Evolutionary conservation across 2,888 invertebrate species (phyloP).

Genomic region (Eupithecia inturbata): DNA sequence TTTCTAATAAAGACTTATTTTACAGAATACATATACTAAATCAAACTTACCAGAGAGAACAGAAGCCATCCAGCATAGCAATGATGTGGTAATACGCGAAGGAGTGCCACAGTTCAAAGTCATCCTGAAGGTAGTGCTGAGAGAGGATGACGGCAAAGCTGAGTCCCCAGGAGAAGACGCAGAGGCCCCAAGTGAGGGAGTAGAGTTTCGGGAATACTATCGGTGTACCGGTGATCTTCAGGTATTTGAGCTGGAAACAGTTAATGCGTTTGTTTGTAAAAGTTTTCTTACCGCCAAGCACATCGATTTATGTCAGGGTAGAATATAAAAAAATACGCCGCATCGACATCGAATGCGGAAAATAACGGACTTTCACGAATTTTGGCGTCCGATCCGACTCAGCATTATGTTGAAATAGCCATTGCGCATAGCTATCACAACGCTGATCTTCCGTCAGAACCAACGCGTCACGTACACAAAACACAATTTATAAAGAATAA

Average conservation of each 20-base stretch:
- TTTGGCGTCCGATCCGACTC: too few species aligned
- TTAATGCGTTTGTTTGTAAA: neutral
- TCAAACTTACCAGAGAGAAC: constrained; percentile 85
- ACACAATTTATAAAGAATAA: too few species aligned
- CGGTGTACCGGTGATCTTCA: constrained; percentile 85
- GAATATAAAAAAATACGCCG: too few species aligned
- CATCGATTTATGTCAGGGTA: too few species aligned
- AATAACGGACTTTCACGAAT: too few species aligned
- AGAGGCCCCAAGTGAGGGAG: constrained; percentile 86
- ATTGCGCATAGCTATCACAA: too few species aligned
- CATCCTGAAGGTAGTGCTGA: constrained; percentile 88
- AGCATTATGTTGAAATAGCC: too few species aligned
- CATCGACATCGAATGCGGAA: neutral
- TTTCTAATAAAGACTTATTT: too few species aligned
- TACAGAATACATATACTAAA: too few species aligned
- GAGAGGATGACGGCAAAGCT: constrained; percentile 87
- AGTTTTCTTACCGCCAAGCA: too few species aligned
- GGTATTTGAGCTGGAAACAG: constrained; percentile 81
- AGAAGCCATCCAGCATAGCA: constrained; percentile 89
- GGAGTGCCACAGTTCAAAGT: constrained; percentile 89
- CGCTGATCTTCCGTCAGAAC: too few species aligned
- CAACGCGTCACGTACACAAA: too few species aligned
- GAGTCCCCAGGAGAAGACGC: constrained; percentile 87
- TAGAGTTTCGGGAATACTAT: constrained; percentile 87
- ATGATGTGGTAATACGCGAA: constrained; percentile 89